Conservation (phyloP, 1,140 invertebrate species). For the Leptoteleia sp. region DNA sequence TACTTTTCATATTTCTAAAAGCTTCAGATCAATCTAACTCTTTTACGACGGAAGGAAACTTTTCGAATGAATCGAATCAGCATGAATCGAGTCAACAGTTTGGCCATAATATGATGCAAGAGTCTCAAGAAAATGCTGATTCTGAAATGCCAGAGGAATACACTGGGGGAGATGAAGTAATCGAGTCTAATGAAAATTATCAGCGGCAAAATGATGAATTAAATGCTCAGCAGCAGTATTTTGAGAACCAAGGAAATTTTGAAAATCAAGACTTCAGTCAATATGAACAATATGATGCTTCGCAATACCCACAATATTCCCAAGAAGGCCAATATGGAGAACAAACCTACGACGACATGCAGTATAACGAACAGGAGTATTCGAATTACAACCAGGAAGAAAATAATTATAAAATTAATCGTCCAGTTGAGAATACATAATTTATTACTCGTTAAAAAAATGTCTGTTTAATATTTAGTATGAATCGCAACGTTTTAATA, state of each 20-base stretch:
- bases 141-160: slow-evolving; percentile 20
- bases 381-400: slow-evolving; percentile 49
- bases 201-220: slow-evolving; percentile 47
- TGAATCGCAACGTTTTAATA: too few species aligned
- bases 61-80: slow-evolving; percentile 47
- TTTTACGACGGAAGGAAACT: slow-evolving; percentile 24
- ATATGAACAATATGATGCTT: slow-evolving; percentile 69
- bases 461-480: background rate
- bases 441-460: background rate
- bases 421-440: slow-evolving; percentile 18
- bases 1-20: slow-evolving; percentile 8
- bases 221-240: slow-evolving; percentile 49
- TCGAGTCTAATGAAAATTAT: slow-evolving; percentile 37
- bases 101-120: slow-evolving; percentile 17
- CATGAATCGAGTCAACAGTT: slow-evolving; percentile 16
- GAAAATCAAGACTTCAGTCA: slow-evolving; percentile 67
- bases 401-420: slow-evolving; percentile 36
- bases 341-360: slow-evolving; percentile 40
- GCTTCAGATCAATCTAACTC: slow-evolving; percentile 9
- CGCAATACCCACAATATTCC: slow-evolving; percentile 64
- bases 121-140: slow-evolving; percentile 9
- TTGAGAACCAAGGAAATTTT: slow-evolving; percentile 55
- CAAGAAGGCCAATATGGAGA: slow-evolving; percentile 48
- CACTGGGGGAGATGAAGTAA: slow-evolving; percentile 24
- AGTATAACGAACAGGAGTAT: slow-evolving; percentile 60